Evolutionary conservation across 2,888 invertebrate species (phyloP).

Genomic region (Rugalucina vietnamica): DNA sequence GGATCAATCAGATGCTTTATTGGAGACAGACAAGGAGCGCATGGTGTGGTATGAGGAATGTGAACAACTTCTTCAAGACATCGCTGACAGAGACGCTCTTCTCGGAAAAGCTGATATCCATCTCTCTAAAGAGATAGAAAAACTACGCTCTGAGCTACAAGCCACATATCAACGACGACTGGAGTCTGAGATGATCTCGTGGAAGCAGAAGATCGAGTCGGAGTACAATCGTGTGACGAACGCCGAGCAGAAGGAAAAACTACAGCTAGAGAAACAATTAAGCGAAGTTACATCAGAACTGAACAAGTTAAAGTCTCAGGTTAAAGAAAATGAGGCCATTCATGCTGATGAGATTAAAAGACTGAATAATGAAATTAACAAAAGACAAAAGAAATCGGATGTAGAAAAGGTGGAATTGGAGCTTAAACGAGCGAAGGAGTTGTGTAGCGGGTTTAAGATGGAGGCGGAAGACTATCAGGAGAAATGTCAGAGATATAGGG

Average conservation of each 20-base stretch:
- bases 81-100: slow-evolving; percentile 64
- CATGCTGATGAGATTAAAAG: slow-evolving; percentile 56
- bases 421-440: slow-evolving; percentile 57
- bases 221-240: slow-evolving; percentile 52
- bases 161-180: slow-evolving; percentile 65
- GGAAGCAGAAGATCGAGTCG: slow-evolving; percentile 56
- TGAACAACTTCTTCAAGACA: slow-evolving; percentile 60
- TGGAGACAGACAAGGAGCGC: slow-evolving; percentile 55
- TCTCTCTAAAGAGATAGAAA: slow-evolving; percentile 69
- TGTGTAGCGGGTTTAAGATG: slow-evolving; percentile 54
- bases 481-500: slow-evolving; percentile 49
- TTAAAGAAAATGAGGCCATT: slow-evolving; percentile 45
- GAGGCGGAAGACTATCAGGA: slow-evolving; percentile 57
- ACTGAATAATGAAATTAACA: slow-evolving; percentile 44
- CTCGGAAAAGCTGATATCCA: slow-evolving; percentile 72
- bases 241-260: slow-evolving; percentile 61
- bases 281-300: slow-evolving; percentile 61
- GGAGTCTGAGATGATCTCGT: slow-evolving; percentile 56
- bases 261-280: slow-evolving; percentile 57
- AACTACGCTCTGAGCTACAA: slow-evolving; percentile 64
- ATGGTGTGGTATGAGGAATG: slow-evolving; percentile 62
- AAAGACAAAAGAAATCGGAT: slow-evolving; percentile 40
- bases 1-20: slow-evolving; percentile 44
- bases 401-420: slow-evolving; percentile 56
- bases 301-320: slow-evolving; percentile 54